Evolutionary conservation across 2,113 vertebrate genomes (phyloP).

Genomic region (Speoplatyrhinus poulsoni): DNA sequence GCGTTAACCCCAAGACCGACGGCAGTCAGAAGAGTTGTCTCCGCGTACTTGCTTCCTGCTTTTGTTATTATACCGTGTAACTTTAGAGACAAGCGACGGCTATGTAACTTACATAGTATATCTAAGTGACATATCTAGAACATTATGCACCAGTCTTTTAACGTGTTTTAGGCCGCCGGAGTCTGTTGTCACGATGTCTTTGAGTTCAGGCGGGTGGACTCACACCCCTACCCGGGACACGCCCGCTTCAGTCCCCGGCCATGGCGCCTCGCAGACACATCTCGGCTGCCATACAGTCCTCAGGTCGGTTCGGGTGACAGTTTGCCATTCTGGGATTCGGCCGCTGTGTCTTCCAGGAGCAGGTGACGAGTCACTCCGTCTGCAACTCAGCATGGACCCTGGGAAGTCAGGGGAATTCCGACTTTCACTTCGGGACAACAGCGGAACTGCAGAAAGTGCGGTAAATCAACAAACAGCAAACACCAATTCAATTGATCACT

Average conservation of each 20-base stretch:
- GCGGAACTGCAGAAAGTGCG: conserved; percentile 63
- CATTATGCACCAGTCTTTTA: background rate
- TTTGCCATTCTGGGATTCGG: conserved; percentile 71
- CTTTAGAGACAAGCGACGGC: background rate
- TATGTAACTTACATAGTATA: background rate
- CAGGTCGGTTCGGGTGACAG: conserved; percentile 80
- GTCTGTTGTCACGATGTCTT: conserved; percentile 63
- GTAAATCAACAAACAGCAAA: conserved; percentile 57
- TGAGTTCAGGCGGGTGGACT: conserved; percentile 76
- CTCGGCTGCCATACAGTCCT: conserved; percentile 73
- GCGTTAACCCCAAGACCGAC: background rate
- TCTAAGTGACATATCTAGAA: background rate
- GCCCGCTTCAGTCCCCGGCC: conserved; percentile 30
- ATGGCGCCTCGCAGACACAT: conserved; percentile 47
- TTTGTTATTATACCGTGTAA: background rate
- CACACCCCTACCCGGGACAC: conserved; percentile 39
- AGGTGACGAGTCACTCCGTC: conserved; percentile 74
- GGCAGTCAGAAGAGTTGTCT: conserved; percentile 20
- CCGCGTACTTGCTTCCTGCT: conserved; percentile 60
- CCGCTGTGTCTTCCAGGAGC: conserved; percentile 80
- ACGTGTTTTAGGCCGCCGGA: conserved; percentile 48
- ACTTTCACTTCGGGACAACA: conserved; percentile 73
- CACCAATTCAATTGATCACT: no score
- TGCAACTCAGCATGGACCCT: conserved; percentile 84
- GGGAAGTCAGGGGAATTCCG: conserved; percentile 83